Evolutionary conservation across 2,113 vertebrate genomes (phyloP).

Genomic region (Planiliza haematocheilus): DNA sequence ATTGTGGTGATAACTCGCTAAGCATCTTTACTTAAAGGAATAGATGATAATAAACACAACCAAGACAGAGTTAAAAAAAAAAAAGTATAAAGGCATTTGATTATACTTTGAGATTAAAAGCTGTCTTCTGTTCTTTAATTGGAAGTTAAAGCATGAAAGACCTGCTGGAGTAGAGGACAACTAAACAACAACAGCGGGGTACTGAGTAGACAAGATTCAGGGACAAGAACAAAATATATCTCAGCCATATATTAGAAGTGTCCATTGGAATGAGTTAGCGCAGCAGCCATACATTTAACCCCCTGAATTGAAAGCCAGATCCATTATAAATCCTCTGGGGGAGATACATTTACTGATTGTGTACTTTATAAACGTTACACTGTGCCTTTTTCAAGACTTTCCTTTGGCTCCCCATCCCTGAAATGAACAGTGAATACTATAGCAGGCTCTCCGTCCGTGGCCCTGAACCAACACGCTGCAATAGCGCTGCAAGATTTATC

Average conservation of each 20-base stretch:
- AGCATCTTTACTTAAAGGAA: no score
- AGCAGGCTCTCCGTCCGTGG: conserved; percentile 38
- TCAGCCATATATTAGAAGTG: conserved; percentile 53
- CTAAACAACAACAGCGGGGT: conserved; percentile 10
- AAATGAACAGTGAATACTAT: conserved; percentile 50
- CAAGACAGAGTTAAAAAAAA: no score
- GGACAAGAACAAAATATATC: conserved; percentile 32
- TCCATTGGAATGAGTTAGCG: conserved; percentile 37
- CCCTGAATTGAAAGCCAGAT: conserved; percentile 55
- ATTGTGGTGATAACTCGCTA: no score
- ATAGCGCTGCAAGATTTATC: conserved; percentile 62
- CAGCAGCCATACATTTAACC: conserved; percentile 61
- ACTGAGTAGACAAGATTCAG: conserved; percentile 38
- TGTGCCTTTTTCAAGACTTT: conserved; percentile 33
- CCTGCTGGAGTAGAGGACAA: background rate
- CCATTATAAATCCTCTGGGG: conserved; percentile 60
- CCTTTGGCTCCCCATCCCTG: conserved; percentile 24
- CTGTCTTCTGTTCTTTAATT: background rate
- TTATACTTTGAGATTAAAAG: background rate
- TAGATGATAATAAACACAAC: no score
- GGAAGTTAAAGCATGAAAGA: background rate
- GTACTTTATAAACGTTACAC: conserved; percentile 47
- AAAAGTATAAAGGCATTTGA: background rate
- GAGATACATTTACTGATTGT: conserved; percentile 62
- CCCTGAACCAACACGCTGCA: conserved; percentile 53